Conservation (phyloP, 1,140 invertebrate genomes). For the Formica exsecta region DNA sequence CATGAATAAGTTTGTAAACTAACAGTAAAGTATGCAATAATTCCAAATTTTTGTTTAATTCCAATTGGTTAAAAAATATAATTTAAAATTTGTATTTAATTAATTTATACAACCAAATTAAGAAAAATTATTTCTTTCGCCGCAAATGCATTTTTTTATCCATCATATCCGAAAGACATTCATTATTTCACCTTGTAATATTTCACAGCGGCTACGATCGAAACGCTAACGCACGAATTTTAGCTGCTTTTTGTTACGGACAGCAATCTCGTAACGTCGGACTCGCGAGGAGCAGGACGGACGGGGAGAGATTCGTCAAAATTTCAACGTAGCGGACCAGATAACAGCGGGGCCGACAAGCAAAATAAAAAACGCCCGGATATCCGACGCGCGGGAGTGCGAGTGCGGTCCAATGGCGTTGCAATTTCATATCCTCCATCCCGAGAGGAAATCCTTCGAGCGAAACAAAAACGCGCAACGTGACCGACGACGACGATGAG, state of each 20-base stretch:
- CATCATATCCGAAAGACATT: not conserved
- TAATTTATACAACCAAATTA: not conserved
- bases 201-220: constrained; percentile 46
- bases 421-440: constrained; percentile 61
- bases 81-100: too few relatives aligned
- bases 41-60: not conserved
- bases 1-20: not conserved
- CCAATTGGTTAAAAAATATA: too few relatives aligned
- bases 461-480: constrained; percentile 59
- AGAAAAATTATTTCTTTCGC: not conserved
- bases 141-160: not conserved
- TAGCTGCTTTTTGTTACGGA: constrained; percentile 58
- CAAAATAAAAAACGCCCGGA: constrained; percentile 63
- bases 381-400: constrained; percentile 46
- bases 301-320: constrained; percentile 55
- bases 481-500: constrained; percentile 24
- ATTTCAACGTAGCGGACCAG: constrained; percentile 60
- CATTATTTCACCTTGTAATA: constrained; percentile 51
- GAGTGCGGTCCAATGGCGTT: constrained; percentile 50
- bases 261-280: constrained; percentile 56
- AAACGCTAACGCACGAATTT: constrained; percentile 51
- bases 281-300: constrained; percentile 41
- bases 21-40: not conserved
- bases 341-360: constrained; percentile 60
- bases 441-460: constrained; percentile 61